Base-by-base conservation (phyloP, 2,797 vertebrate species). In the Neostethus bicornis region DNA sequence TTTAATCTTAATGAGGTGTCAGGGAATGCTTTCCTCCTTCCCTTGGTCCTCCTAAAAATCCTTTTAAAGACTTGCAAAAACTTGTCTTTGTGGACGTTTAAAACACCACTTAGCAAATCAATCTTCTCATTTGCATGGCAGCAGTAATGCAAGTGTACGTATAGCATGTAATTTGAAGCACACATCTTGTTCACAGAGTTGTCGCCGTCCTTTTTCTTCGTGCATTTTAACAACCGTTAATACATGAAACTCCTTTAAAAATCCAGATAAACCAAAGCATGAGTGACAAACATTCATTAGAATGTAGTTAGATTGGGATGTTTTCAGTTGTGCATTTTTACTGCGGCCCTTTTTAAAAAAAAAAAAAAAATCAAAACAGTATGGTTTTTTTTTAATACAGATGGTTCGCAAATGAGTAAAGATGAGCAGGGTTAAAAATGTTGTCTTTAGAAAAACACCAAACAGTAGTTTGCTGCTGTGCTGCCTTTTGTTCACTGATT, bases 51-150 rank as follows among this genome's bases (percentile, higher is more conserved):
- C 73, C 70, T 87, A 84, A 87, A 91, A 88, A 83, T 78, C 84
- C 67, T 91, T 90, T 89, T 87, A 91, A 90, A 73, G 86, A 88
- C 86, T 87, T 90, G 88, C 61, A 64, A 66, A 68, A 78, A 87
- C 66, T 79, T 86, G 87, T 86, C 80, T 68, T 74, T 83, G 81
- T 85, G 84, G 80, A 88, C 67, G 79, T 85, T n/a, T 85, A 88
- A 90, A 86, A 87, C 79, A 84, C 73, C 90, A 90, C 85, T 81
- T 84, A 86, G 89, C 88, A 91, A 91, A 91, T 91, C 88, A 91
- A 90, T 85, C 66, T 51, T 1, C 80, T 87, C 73, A 89, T 91
- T 90, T 90, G 87, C 88, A 90, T 89, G 76, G 66, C 72, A 77
- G 53, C 52, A 6, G 49, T 17, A 51, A 58, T 42, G 48, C 50